These are phyloP conservation scores for Mormyrops attenuatus DNA, from an alignment of 2,797 vertebrate species.

Conservation along the genomic window DNA sequence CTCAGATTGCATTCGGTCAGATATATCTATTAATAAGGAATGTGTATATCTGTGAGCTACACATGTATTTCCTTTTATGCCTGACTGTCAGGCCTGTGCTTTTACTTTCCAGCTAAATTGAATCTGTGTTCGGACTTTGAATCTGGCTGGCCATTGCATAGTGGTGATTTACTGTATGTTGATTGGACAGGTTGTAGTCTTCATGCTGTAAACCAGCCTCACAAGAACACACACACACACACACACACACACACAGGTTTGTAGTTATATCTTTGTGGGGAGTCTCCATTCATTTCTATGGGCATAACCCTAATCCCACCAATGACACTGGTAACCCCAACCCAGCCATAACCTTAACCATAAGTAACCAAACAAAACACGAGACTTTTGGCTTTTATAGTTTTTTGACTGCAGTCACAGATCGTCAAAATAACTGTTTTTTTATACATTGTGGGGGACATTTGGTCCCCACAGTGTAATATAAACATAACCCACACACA, in stretches of 20 bases:
- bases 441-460: no score
- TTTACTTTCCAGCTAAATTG: conserved; percentile 48
- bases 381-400: no score
- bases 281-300: background rate
- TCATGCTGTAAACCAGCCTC: background rate
- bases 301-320: no score
- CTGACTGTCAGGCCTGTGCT: conserved; percentile 41
- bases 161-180: background rate
- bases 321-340: no score
- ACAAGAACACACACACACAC: background rate
- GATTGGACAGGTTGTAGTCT: background rate
- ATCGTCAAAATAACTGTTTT: no score
- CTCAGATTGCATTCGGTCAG: background rate
- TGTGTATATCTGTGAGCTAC: conserved; percentile 39
- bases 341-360: no score
- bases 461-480: no score
- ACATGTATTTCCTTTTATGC: conserved; percentile 49
- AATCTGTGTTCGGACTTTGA: conserved; percentile 45
- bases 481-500: background rate
- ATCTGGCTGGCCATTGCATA: conserved; percentile 37
- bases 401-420: no score
- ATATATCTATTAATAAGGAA: conserved; percentile 25
- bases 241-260: background rate
- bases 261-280: background rate
- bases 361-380: no score